Evolutionary conservation across 2,888 invertebrate genomes (phyloP).

Genomic region (Cheilosia vulpina): DNA sequence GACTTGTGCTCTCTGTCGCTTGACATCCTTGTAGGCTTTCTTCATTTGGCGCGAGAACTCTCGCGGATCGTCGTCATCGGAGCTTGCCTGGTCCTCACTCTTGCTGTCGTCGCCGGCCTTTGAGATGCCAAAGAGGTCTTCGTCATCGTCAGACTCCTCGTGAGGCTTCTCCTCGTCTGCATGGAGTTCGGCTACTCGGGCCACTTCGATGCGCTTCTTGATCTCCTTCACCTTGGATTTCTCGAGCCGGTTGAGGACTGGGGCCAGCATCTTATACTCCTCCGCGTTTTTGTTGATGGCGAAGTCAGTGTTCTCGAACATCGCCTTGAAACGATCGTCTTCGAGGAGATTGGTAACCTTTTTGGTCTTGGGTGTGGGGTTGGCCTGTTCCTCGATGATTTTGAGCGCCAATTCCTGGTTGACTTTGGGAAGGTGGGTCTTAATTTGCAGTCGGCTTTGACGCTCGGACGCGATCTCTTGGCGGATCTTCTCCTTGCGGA

Average conservation of each 20-base stretch:
- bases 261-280: constrained; percentile 94
- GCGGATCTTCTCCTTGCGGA: constrained; percentile 93
- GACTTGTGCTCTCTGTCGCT: constrained; percentile 80
- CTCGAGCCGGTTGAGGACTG: constrained; percentile 92
- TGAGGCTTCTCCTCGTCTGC: constrained; percentile 80
- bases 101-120: constrained; percentile 81
- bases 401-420: constrained; percentile 95
- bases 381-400: constrained; percentile 88
- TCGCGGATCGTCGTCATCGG: constrained; percentile 91
- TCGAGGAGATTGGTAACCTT: constrained; percentile 89
- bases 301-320: constrained; percentile 97
- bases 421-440: constrained; percentile 92
- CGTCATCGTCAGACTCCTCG: constrained; percentile 82
- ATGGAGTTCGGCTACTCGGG: constrained; percentile 84
- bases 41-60: constrained; percentile 92
- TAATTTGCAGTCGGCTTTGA: constrained; percentile 90
- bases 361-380: constrained; percentile 84
- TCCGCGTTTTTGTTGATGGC: constrained; percentile 94
- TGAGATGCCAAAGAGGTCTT: constrained; percentile 82
- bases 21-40: constrained; percentile 86
- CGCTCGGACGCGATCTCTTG: constrained; percentile 95
- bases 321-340: constrained; percentile 94
- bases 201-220: constrained; percentile 85
- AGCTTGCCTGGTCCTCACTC: constrained; percentile 84
- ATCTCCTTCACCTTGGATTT: constrained; percentile 87